Conservation (phyloP, 2,113 vertebrate species). For the Salvelinus sp. region DNA sequence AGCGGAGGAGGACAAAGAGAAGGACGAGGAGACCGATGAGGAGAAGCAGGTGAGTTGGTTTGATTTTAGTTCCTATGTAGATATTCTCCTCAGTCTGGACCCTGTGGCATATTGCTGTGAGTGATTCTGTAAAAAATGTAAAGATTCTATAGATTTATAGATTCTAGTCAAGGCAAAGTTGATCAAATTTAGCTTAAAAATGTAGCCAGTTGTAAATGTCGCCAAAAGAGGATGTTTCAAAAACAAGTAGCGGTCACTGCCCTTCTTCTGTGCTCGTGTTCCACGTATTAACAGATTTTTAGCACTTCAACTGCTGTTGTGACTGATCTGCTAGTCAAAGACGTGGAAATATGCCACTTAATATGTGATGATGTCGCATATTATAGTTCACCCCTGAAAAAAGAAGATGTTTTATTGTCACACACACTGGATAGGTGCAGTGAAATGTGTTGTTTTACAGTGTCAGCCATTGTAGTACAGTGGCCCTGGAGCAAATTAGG, state of each 20-base stretch:
- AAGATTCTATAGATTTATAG: no score
- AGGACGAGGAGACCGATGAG: conserved; percentile 56
- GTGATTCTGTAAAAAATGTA: not conserved
- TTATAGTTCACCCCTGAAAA: no score
- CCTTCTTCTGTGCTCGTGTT: not conserved
- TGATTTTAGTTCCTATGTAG: no score
- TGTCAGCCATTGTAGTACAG: no score
- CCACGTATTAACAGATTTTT: not conserved
- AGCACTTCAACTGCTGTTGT: not conserved
- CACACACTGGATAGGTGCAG: no score
- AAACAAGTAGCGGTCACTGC: no score
- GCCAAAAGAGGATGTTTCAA: no score
- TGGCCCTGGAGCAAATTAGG: no score
- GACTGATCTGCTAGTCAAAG: not conserved
- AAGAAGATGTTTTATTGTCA: no score
- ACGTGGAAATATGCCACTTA: not conserved
- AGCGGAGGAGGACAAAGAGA: conserved; percentile 59
- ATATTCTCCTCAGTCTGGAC: not conserved
- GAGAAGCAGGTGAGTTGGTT: conserved; percentile 61
- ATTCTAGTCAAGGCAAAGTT: no score
- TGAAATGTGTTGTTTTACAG: no score
- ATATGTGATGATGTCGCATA: no score
- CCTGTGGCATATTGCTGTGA: not conserved
- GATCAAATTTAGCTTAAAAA: not conserved
- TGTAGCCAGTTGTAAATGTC: not conserved